Evolutionary conservation across 92 coral and sea anemone genomes (phyloP).

Genomic region (Siderastrea radians): DNA sequence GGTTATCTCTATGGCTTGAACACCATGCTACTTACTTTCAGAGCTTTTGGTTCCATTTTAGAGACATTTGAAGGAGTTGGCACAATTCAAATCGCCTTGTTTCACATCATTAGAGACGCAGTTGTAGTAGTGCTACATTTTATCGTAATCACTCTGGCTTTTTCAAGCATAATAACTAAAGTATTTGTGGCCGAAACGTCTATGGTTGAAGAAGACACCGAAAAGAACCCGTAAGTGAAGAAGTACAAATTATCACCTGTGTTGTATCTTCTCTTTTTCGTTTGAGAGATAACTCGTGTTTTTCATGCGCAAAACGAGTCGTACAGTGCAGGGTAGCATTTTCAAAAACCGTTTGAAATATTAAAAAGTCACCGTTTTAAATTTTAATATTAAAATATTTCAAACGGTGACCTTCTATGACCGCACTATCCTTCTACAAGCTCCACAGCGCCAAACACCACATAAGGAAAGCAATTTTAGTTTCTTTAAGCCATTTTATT

Average conservation of each 20-base stretch:
- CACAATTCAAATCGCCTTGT: conserved; percentile 42
- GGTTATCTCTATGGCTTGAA: conserved; percentile 40
- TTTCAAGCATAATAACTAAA: conserved; percentile 48
- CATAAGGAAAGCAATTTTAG: no score
- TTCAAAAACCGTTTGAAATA: no score
- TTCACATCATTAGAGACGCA: conserved; percentile 16
- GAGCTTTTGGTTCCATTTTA: conserved; percentile 52
- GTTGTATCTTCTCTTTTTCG: no score
- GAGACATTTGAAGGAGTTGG: conserved; percentile 42
- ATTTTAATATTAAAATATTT: no score
- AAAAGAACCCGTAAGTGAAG: neutral
- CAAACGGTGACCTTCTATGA: no score
- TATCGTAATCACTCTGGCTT: conserved; percentile 27
- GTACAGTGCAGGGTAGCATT: neutral
- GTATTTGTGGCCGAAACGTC: conserved; percentile 35
- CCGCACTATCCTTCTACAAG: no score
- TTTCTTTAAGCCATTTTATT: no score
- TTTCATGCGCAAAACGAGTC: neutral
- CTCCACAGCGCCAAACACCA: no score
- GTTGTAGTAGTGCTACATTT: conserved; percentile 33
- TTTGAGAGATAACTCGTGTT: no score
- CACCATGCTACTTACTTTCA: conserved; percentile 49
- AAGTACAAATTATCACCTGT: no score
- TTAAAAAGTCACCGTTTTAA: no score
- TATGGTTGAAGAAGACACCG: neutral